Base-by-base conservation (phyloP, 53 echinoderm and acorn worm species). In the Apostichopus leukothele region DNA sequence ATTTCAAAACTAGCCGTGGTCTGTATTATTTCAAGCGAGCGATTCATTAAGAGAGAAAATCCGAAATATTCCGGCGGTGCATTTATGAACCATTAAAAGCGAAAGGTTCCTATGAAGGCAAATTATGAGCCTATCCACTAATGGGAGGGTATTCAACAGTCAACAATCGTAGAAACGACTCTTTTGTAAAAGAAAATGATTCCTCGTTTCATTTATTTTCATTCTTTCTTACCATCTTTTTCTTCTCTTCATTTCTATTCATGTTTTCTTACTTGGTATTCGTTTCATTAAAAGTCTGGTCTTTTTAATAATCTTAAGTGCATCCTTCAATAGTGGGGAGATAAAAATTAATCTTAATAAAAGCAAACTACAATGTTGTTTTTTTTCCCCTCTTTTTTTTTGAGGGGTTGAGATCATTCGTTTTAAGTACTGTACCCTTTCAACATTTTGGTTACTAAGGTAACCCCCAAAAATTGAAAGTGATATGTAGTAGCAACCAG, bases 281-380 rank as follows among this genome's bases (percentile, higher is more conserved):
- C 54, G 39, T 59, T 12, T 55, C 53, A 54, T 81, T 54, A 81
- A 53, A 6, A 59, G 22, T 59, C 59, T 81, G 81, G 39, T 39
- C 54, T 71, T 71, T 81, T 81, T 81, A 81, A 81, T 81, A 81
- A 81, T 81, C 81, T 81, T 57, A 79, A 81, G 81, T 81, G 81
- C 81, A 81, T 59, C 81, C 81, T 59, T 54, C 81, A 81, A 54
- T 81, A 55, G 39, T 39, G 54, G 59, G 81, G 59, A 54, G 55
- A 39, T 50, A 81, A 81, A 81, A 81, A 81, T 81, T 81, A 81
- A 81, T 81, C 81, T 81, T 81, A 81, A 81, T 81, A 81, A 81
- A 57, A 81, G 81, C 81, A 25, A 59, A 81, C 54, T 54, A 21
- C 55, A 54, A 53, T 81, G 54, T 81, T 25, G 1, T 25, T 25